A percentile compares a stretch with the other conserved stretches of the same genome.
These are phyloP conservation scores for Suillia variegata DNA, from an alignment of 2,888 invertebrate species.

Conservation along the genomic window DNA sequence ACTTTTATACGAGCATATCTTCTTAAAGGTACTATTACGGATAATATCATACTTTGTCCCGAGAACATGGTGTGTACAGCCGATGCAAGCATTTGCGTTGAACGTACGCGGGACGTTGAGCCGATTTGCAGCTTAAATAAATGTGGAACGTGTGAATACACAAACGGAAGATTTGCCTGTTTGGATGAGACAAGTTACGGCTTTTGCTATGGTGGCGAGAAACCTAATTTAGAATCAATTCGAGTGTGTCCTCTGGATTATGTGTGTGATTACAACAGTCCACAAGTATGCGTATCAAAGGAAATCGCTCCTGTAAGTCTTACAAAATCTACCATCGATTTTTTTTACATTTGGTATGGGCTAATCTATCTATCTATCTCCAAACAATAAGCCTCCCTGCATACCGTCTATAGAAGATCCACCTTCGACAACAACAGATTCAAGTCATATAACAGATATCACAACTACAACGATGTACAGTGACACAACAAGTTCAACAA, in stretches of 20 bases:
- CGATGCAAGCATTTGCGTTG: constrained; percentile 27
- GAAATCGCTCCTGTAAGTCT: constrained; percentile 22
- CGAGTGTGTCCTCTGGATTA: constrained; percentile 30
- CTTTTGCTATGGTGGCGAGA: constrained; percentile 32
- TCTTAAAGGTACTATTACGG: constrained; percentile 9
- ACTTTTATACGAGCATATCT: neutral
- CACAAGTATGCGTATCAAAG: constrained; percentile 28
- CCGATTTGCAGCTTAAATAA: constrained; percentile 29
- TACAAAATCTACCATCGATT: no score
- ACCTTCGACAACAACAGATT: neutral
- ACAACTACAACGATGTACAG: constrained; percentile 6
- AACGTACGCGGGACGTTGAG: constrained; percentile 18
- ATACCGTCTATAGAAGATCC: neutral
- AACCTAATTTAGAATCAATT: constrained; percentile 14
- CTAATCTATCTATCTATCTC: no score
- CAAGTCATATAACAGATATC: neutral
- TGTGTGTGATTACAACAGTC: constrained; percentile 31
- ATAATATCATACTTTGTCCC: constrained; percentile 28
- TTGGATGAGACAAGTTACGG: constrained; percentile 31
- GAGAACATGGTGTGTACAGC: constrained; percentile 29
- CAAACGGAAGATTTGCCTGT: constrained; percentile 31
- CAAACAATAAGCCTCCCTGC: constrained; percentile 16
- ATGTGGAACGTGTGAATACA: constrained; percentile 29
- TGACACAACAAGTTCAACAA: no score
- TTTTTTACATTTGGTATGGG: no score